Percentiles rank a stretch among this genome's conserved stretches.
Evolutionary conservation across 2,113 vertebrate genomes (phyloP).

Genomic region (Austrofundulus limnaeus): DNA sequence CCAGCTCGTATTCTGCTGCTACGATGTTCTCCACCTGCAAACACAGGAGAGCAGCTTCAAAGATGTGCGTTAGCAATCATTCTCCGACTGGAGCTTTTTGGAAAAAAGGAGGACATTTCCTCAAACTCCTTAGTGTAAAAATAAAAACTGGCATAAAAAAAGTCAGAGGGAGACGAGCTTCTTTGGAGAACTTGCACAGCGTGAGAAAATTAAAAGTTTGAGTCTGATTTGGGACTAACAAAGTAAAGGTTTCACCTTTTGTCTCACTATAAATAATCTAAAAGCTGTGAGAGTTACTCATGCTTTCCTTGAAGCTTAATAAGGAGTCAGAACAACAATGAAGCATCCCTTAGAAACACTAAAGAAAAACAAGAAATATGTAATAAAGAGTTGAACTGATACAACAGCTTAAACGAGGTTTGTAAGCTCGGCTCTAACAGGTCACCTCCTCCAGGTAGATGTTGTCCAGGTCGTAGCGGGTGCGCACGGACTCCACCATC

Average conservation of each 20-base stretch:
- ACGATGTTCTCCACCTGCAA: slow-evolving; percentile 90
- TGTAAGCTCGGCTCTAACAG: neutral
- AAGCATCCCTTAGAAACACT: too few species aligned
- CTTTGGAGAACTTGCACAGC: neutral
- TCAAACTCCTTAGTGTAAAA: neutral
- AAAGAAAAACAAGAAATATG: neutral
- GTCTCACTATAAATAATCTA: neutral
- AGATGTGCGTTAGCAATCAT: too few species aligned
- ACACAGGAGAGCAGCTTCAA: neutral
- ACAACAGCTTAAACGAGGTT: too few species aligned
- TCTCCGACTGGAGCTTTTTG: neutral
- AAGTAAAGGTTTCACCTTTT: neutral
- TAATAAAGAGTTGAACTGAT: neutral
- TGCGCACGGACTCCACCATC: slow-evolving; percentile 97
- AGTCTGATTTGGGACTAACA: neutral
- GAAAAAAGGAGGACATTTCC: neutral
- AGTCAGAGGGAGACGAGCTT: neutral
- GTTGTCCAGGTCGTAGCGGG: slow-evolving; percentile 95
- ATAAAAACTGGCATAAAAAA: too few species aligned
- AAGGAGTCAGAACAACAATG: too few species aligned
- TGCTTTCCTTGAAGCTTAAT: neutral
- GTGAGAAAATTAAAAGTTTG: neutral
- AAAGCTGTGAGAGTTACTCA: neutral
- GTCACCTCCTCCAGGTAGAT: slow-evolving; percentile 95
- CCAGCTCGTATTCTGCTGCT: slow-evolving; percentile 92